Evolutionary conservation across 2,888 invertebrate genomes (phyloP).

Genomic region (Ichneumoninae sp.): DNA sequence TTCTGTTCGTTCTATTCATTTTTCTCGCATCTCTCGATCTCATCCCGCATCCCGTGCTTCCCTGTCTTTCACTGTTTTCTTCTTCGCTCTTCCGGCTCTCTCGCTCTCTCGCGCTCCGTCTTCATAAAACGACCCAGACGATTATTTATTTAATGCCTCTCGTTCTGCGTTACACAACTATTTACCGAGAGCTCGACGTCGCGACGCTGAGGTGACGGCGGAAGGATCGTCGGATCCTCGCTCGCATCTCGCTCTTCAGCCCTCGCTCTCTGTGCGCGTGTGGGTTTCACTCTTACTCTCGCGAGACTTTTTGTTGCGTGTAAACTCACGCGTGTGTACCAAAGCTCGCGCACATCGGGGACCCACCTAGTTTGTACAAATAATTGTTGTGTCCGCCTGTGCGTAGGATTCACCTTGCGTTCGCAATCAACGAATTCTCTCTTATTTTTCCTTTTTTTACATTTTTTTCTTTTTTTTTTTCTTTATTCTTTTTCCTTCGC

Average conservation of each 20-base stretch:
- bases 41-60: slow-evolving; percentile 19
- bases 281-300: slow-evolving; percentile 50
- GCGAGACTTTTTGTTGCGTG: slow-evolving; percentile 65
- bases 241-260: slow-evolving; percentile 10
- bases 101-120: slow-evolving; percentile 73
- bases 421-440: slow-evolving; percentile 48
- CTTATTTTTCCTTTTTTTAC: slow-evolving; percentile 22
- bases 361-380: slow-evolving; percentile 80
- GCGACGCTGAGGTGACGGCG: slow-evolving; percentile 64
- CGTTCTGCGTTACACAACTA: slow-evolving; percentile 80
- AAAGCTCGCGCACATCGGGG: slow-evolving; percentile 75
- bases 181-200: slow-evolving; percentile 74
- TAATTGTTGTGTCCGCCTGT: slow-evolving; percentile 72
- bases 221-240: slow-evolving; percentile 51
- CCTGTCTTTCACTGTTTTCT: slow-evolving; percentile 28
- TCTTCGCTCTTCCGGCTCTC: slow-evolving; percentile 23
- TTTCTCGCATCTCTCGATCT: slow-evolving; percentile 45
- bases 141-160: slow-evolving; percentile 82
- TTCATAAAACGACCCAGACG: slow-evolving; percentile 74
- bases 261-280: background rate
- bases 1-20: slow-evolving; percentile 2
- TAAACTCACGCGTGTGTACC: slow-evolving; percentile 67
- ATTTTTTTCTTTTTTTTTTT: background rate
- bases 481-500: slow-evolving; percentile 1
- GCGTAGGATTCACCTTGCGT: slow-evolving; percentile 52